Base-by-base conservation (phyloP, 2,888 invertebrate genomes). In the Himalopsyche tibetana region DNA sequence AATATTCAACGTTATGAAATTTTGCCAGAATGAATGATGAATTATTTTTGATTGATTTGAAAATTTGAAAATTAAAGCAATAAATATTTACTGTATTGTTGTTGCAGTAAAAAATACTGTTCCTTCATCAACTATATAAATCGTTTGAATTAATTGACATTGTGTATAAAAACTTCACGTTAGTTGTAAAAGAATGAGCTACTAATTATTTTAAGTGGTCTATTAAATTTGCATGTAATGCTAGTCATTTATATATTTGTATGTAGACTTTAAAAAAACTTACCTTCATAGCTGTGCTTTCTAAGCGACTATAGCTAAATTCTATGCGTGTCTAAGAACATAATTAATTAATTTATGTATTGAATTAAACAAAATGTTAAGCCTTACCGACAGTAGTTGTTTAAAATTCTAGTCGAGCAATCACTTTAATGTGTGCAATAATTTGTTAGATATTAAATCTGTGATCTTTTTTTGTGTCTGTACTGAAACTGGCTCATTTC, bases 161-260 rank as follows among this genome's bases (percentile, higher is more conserved):
- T 28, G 6, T 63, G 63, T 63, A 28, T 19, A 63, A 56, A 63
- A 63, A 63, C 12, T 51, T 63, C 63, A 63, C 28, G 8, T 4
- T 63, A 63, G 19, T 28, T 19, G n/a, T 63, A 63, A 63, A 38
- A 74, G 12, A 74, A 74, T 74, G 28, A 36, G 74, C 74, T 74
- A 74, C 51, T 74, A 63, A 19, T 28, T 74, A 74, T 9, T 74
- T 36, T 36, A 12, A 74, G 15, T 38, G 36, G 36, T 36, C 36
- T 36, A 63, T 19, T 63, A n/a, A 63, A 63, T 63, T n/a, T 74
- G 74, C 74, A 74, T 74, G 36, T 74, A 74, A 74, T 74, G 74
- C 74, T 74, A 74, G 74, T 74, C 74, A 74, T 74, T 38, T 74
- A 74, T 74, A 74, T 74, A 74, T 74, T 74, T 74, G 36, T 74